Conservation (phyloP, 2,113 vertebrate genomes). For the Onychostoma macrolepis region DNA sequence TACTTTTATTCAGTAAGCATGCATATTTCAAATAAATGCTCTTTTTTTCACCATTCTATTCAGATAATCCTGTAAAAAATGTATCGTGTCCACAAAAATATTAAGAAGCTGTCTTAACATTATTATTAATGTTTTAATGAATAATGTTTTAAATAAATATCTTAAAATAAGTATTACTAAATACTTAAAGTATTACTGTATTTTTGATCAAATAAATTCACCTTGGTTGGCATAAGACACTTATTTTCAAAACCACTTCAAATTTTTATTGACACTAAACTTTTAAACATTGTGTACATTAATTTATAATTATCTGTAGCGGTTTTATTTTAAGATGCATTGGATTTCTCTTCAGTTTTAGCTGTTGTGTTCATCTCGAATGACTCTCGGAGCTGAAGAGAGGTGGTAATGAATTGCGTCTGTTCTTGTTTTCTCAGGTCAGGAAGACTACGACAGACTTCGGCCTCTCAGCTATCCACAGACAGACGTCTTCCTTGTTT, state of each 20-base stretch:
- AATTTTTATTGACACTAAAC: not conserved
- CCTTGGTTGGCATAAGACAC: not conserved
- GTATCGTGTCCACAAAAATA: not conserved
- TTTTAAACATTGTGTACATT: not conserved
- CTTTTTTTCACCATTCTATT: no score
- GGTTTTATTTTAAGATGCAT: not conserved
- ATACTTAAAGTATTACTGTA: no score
- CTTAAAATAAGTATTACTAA: no score
- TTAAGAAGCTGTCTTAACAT: not conserved
- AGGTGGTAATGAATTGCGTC: not conserved
- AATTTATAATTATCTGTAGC: not conserved
- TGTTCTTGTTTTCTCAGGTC: slow-evolving; percentile 77
- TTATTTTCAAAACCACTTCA: not conserved
- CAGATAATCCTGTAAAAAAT: not conserved
- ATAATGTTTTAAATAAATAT: not conserved
- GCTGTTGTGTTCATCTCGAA: not conserved
- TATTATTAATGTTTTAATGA: not conserved
- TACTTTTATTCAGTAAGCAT: not conserved
- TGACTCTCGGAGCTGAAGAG: not conserved
- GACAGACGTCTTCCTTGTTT: slow-evolving; percentile 98
- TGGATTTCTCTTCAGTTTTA: not conserved
- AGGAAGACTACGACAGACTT: slow-evolving; percentile 98
- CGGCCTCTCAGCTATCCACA: slow-evolving; percentile 98
- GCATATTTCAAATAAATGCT: no score
- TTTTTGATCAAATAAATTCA: not conserved